A percentile compares a stretch with the other conserved stretches of the same genome.
Conservation (phyloP, 1,140 invertebrate genomes). For the Drosophila persimilis region DNA sequence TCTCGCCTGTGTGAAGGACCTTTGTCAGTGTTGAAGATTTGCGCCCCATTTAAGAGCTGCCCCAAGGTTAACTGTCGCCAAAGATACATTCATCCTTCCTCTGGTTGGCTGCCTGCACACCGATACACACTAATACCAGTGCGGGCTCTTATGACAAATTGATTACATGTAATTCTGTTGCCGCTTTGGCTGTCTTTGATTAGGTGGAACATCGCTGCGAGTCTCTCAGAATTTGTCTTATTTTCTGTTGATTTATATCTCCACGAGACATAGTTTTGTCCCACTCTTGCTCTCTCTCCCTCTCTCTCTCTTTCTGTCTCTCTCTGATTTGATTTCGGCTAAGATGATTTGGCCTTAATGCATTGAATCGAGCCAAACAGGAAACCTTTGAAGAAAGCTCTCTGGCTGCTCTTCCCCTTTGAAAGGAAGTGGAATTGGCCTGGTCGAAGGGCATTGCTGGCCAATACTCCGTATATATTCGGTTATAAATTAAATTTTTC, state of each 20-base stretch:
- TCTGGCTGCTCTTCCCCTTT: conserved; percentile 15
- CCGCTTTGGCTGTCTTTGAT: conserved; percentile 28
- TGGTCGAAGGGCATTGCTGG: conserved; percentile 8
- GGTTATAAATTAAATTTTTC: conserved; percentile 67
- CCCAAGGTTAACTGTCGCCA: conserved; percentile 51
- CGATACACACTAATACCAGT: conserved; percentile 4
- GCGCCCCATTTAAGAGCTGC: conserved; percentile 34
- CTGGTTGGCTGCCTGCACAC: not conserved
- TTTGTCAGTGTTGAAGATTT: conserved; percentile 28
- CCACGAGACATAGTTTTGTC: conserved; percentile 24
- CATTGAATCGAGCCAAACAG: conserved; percentile 63
- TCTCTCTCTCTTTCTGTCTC: not conserved
- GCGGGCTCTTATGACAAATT: conserved; percentile 57
- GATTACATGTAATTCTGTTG: conserved; percentile 55
- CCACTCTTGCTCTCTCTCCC: not conserved
- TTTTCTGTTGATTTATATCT: conserved; percentile 58
- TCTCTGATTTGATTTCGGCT: conserved; percentile 47
- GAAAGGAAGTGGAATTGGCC: conserved; percentile 41
- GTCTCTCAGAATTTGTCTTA: conserved; percentile 48
- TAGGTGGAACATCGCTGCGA: conserved; percentile 20
- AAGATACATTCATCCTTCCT: conserved; percentile 17
- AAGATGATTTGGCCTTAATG: conserved; percentile 58
- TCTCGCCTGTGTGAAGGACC: not conserved
- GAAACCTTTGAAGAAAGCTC: conserved; percentile 57
- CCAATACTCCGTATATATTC: conserved; percentile 18